Percentiles rank a stretch among this genome's conserved stretches.
These are phyloP conservation scores for Bettongia penicillata DNA, from an alignment of 2,113 vertebrate species.

Conservation along the genomic window DNA sequence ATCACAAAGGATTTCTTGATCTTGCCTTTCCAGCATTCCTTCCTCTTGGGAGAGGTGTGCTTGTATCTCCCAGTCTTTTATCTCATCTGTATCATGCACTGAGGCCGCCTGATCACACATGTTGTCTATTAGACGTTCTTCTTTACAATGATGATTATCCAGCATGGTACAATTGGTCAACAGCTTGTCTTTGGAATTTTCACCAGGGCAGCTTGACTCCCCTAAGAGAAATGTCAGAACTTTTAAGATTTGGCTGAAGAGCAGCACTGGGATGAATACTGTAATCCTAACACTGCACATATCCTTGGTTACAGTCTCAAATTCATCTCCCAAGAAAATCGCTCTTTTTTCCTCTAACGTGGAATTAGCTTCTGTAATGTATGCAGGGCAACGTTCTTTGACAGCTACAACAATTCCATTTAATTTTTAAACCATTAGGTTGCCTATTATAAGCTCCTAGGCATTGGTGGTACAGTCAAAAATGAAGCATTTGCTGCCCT, in stretches of 20 bases:
- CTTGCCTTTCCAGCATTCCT: conserved; percentile 47
- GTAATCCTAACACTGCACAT: conserved; percentile 37
- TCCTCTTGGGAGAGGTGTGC: conserved; percentile 53
- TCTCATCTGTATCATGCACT: neutral
- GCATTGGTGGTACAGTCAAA: neutral
- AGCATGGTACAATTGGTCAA: conserved; percentile 41
- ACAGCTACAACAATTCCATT: neutral
- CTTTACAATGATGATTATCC: conserved; percentile 60
- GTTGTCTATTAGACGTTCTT: conserved; percentile 52
- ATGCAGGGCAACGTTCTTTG: conserved; percentile 19
- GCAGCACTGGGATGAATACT: conserved; percentile 32
- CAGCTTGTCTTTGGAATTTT: conserved; percentile 25
- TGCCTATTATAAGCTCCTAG: neutral
- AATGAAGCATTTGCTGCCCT: neutral
- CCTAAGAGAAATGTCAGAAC: conserved; percentile 64
- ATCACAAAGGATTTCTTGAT: conserved; percentile 35
- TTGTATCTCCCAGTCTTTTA: conserved; percentile 29
- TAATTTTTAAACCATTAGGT: neutral
- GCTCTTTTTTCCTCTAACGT: conserved; percentile 30
- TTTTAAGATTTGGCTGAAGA: conserved; percentile 47
- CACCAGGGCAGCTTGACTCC: conserved; percentile 58
- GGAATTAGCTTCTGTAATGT: neutral
- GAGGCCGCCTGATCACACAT: conserved; percentile 40
- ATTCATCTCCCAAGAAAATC: conserved; percentile 25
- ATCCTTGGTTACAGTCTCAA: conserved; percentile 48